Evolutionary conservation across 2,797 vertebrate species (phyloP).

Genomic region (Anguilla megastoma): DNA sequence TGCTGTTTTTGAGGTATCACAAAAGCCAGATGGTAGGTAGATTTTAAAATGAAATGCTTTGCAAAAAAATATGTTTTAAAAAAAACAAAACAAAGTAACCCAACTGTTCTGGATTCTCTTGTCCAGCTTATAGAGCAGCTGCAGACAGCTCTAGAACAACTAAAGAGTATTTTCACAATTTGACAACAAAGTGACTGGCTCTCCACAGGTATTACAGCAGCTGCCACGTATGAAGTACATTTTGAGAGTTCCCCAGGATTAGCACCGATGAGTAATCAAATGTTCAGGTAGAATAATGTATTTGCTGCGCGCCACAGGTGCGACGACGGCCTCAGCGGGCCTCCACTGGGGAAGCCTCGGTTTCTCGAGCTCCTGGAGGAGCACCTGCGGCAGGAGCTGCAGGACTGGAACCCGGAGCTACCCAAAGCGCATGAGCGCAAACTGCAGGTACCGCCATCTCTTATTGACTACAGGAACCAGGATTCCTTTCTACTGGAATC

Average conservation of each 20-base stretch:
- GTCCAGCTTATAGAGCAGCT: neutral
- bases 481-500: neutral
- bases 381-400: slow-evolving; percentile 73
- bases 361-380: slow-evolving; percentile 72
- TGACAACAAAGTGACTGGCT: neutral
- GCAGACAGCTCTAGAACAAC: neutral
- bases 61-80: neutral
- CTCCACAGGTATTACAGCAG: neutral
- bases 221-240: neutral
- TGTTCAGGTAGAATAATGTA: neutral
- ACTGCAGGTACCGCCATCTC: slow-evolving; percentile 71
- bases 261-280: neutral
- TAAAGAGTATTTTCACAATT: neutral
- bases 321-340: slow-evolving; percentile 46
- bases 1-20: neutral
- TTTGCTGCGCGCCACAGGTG: slow-evolving; percentile 46
- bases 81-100: neutral
- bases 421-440: slow-evolving; percentile 70
- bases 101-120: neutral
- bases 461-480: slow-evolving; percentile 73
- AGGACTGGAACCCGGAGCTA: slow-evolving; percentile 58
- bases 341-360: slow-evolving; percentile 66
- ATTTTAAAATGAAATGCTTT: neutral
- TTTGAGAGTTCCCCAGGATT: neutral
- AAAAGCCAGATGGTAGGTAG: neutral